A percentile compares a stretch with the other conserved stretches of the same genome.
Conservation (phyloP, 2,113 vertebrate genomes). For the Hippocampus abdominalis region DNA sequence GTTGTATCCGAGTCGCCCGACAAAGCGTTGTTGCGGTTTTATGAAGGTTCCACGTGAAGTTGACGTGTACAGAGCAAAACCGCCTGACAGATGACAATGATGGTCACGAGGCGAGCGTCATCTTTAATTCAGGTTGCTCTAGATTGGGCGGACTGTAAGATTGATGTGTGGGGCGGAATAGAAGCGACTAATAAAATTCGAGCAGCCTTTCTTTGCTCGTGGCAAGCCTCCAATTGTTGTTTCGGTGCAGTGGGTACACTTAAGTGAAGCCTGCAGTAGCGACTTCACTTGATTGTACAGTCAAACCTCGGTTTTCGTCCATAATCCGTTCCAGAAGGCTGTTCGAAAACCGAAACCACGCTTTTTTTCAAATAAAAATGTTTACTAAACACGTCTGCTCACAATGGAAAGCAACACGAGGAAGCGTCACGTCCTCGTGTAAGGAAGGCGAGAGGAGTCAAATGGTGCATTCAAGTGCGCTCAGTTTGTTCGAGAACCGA, state of each 20-base stretch:
- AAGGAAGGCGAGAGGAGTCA: too few relatives aligned
- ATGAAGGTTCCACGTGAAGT: conserved; percentile 27
- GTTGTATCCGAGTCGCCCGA: conserved; percentile 10
- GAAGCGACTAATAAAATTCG: background rate
- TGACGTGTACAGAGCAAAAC: conserved; percentile 15
- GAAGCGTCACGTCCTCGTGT: too few relatives aligned
- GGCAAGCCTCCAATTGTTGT: conserved; percentile 17
- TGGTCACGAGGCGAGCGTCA: background rate
- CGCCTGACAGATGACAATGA: conserved; percentile 29
- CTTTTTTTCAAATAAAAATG: too few relatives aligned
- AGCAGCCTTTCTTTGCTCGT: background rate
- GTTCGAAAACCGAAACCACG: too few relatives aligned
- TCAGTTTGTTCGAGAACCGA: too few relatives aligned
- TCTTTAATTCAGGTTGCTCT: conserved; percentile 8
- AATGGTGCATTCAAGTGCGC: too few relatives aligned
- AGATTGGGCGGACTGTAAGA: conserved; percentile 34
- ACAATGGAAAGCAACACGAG: too few relatives aligned
- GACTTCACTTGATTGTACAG: background rate
- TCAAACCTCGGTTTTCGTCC: too few relatives aligned
- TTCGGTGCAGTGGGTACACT: conserved; percentile 8
- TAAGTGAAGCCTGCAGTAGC: background rate
- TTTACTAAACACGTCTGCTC: too few relatives aligned
- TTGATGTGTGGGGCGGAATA: background rate
- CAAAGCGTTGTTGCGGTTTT: conserved; percentile 25
- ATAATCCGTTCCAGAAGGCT: too few relatives aligned